Base-by-base conservation (phyloP, 1,140 invertebrate genomes). In the Fopius arisanus region DNA sequence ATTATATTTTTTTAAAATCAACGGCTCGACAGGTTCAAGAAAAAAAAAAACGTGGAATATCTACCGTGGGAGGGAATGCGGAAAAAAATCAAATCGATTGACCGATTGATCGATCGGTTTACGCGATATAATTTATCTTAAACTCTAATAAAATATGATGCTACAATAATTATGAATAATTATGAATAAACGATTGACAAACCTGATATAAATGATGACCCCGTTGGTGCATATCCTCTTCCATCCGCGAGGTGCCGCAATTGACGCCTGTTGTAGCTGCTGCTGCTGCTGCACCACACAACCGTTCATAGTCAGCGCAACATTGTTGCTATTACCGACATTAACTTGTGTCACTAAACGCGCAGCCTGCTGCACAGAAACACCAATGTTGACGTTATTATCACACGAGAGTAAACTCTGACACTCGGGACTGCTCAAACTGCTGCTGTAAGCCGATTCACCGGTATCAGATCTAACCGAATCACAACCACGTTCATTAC, bases 201-300 rank as follows among this genome's bases (percentile, higher is more conserved):
- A 90, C 90, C 90, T 91, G 82, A 90, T 89, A 81, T 91, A 91
- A 70, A 90, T 86, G 81, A 91, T 89, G 81, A 86, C 85, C 67
- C 88, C 89, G 79, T 89, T 88, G 74, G 88, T 88, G 76, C 88
- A 85, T 77, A 89, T 87, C 79, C 90, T 87, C 80, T 89, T 89
- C 90, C 90, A 91, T 67, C 90, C 90, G 74, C 86, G 89, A 69
- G 90, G 90, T 69, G 89, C 88, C 5, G 84, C 82, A 59, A 89
- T 82, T 21, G 74, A 70, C 68, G 75, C 72, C 40, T 68, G 73
- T 33, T 74, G 74, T 43, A 75, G 77, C 67, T 79, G 21, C 62
- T 63, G 68, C 31, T 76, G 67, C 70, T 78, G 77, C 48, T 76
- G 70, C 68, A 75, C 70, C 23, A 67, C 72, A 72, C 65, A 63